These are phyloP conservation scores for Rhogogaster chlorosoma DNA, from an alignment of 2,888 invertebrate genomes.

Conservation along the genomic window DNA sequence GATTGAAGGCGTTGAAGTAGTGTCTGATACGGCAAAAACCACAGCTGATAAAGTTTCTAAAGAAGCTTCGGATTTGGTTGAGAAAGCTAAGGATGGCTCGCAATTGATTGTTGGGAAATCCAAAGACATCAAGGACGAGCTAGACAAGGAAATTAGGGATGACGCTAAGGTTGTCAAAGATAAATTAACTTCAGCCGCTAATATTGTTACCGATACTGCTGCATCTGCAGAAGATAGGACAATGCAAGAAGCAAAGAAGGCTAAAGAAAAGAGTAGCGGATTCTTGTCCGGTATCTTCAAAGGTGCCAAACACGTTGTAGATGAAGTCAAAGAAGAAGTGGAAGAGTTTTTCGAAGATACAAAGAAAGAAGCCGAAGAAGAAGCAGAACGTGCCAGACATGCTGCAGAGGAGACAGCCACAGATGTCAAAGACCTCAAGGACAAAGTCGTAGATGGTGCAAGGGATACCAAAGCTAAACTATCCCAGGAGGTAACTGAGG, in stretches of 20 bases:
- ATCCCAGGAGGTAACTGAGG: slow-evolving; percentile 53
- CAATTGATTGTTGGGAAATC: slow-evolving; percentile 66
- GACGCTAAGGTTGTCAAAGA: slow-evolving; percentile 46
- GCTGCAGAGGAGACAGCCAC: slow-evolving; percentile 56
- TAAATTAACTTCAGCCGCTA: slow-evolving; percentile 46
- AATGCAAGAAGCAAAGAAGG: slow-evolving; percentile 51
- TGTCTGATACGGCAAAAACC: slow-evolving; percentile 58
- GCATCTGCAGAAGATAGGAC: slow-evolving; percentile 57
- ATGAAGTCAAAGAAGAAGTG: slow-evolving; percentile 60
- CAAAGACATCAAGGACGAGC: slow-evolving; percentile 55
- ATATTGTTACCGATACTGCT: slow-evolving; percentile 50
- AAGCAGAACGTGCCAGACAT: slow-evolving; percentile 51
- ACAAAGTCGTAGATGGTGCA: slow-evolving; percentile 52
- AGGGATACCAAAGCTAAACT: slow-evolving; percentile 58
- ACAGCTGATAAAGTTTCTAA: slow-evolving; percentile 57
- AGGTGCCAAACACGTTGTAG: slow-evolving; percentile 64
- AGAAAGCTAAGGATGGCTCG: slow-evolving; percentile 50
- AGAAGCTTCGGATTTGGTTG: slow-evolving; percentile 57
- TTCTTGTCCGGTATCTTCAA: slow-evolving; percentile 66
- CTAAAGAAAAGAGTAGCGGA: slow-evolving; percentile 59
- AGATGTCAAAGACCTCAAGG: slow-evolving; percentile 26
- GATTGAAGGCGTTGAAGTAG: slow-evolving; percentile 31
- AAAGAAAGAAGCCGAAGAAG: slow-evolving; percentile 59
- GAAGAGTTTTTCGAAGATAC: slow-evolving; percentile 61
- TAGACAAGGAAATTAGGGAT: slow-evolving; percentile 53